phyloP scores from a whole-genome alignment of 2,113 vertebrate species.

The Coryphaenoides rupestris region DNA sequence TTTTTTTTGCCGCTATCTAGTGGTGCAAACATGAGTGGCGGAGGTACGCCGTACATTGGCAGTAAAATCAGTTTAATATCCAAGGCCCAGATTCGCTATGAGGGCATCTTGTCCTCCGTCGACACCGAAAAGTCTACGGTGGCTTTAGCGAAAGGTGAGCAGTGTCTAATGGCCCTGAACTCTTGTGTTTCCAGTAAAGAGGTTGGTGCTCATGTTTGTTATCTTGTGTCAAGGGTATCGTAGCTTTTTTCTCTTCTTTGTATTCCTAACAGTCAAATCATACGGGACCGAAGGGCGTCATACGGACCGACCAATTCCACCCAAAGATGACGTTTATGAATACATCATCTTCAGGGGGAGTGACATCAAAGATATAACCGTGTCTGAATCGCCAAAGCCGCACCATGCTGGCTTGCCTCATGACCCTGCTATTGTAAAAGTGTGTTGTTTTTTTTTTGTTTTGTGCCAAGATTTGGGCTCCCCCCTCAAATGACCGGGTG shows the following conservation, averaged over 20 bases:
- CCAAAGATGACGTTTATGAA: slow-evolving; percentile 92
- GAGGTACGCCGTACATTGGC: slow-evolving; percentile 86
- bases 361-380: slow-evolving; percentile 97
- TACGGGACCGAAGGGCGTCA: slow-evolving; percentile 94
- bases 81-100: slow-evolving; percentile 91
- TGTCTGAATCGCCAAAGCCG: slow-evolving; percentile 91
- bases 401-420: slow-evolving; percentile 89
- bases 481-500: background rate
- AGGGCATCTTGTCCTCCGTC: slow-evolving; percentile 87
- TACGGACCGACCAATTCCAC: slow-evolving; percentile 86
- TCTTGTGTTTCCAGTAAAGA: background rate
- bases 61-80: slow-evolving; percentile 92
- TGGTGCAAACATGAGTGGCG: slow-evolving; percentile 78
- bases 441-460: too few relatives aligned
- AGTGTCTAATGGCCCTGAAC: background rate
- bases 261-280: slow-evolving; percentile 79
- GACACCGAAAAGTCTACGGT: slow-evolving; percentile 95
- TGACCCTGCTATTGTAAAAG: slow-evolving; percentile 97
- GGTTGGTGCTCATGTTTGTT: background rate
- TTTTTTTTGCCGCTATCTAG: too few relatives aligned
- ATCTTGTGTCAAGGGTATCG: too few relatives aligned
- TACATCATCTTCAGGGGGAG: slow-evolving; percentile 97
- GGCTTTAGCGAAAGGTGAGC: slow-evolving; percentile 85
- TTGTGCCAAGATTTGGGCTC: background rate
- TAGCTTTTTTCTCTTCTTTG: too few relatives aligned